These are phyloP conservation scores for Kobus ellipsiprymnus DNA, from an alignment of 2,113 vertebrate genomes.

Conservation along the genomic window DNA sequence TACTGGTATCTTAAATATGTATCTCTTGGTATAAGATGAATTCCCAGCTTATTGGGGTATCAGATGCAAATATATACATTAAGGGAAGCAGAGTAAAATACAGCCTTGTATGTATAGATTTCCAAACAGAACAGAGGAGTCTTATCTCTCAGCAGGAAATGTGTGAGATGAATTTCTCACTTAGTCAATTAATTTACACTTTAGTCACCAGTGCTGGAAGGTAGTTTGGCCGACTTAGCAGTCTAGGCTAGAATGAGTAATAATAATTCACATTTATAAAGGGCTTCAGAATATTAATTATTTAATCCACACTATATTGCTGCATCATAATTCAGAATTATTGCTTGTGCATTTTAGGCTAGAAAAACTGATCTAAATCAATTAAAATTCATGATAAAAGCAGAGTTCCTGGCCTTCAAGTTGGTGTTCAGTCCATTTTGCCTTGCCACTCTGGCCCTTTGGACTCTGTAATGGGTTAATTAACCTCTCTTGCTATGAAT, in stretches of 20 bases:
- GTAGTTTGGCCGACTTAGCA: conserved; percentile 14
- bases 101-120: conserved; percentile 42
- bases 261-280: conserved; percentile 64
- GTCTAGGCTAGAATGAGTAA: conserved; percentile 28
- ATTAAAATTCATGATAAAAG: conserved; percentile 64
- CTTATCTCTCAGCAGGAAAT: conserved; percentile 54
- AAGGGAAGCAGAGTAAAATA: conserved; percentile 9
- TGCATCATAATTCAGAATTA: conserved; percentile 65
- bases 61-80: conserved; percentile 37
- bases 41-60: neutral
- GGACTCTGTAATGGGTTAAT: conserved; percentile 54
- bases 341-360: conserved; percentile 41
- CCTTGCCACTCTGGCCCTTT: conserved; percentile 26
- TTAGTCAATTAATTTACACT: conserved; percentile 64
- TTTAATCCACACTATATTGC: conserved; percentile 51
- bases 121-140: conserved; percentile 40
- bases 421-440: conserved; percentile 53
- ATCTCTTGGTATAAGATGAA: conserved; percentile 14
- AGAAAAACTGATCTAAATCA: conserved; percentile 56
- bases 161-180: conserved; percentile 57
- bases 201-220: conserved; percentile 29
- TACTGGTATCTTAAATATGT: neutral
- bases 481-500: conserved; percentile 65
- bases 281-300: conserved; percentile 66
- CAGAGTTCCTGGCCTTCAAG: conserved; percentile 56